phyloP scores from a whole-genome alignment of 2,888 invertebrate species.

The Rutpela maculata region DNA sequence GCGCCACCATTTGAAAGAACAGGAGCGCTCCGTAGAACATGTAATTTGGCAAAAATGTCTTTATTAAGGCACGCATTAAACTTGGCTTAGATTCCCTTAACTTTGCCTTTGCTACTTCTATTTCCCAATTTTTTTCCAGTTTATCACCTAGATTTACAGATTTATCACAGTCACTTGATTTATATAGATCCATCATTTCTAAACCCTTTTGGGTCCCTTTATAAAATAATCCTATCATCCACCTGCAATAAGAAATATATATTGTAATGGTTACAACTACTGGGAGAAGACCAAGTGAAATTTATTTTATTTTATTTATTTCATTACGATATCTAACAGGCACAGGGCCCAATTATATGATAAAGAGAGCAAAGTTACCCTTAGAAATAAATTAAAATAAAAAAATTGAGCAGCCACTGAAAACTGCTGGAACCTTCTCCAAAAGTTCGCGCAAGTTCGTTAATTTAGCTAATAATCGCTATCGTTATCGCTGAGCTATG shows the following conservation, averaged over 20 bases:
- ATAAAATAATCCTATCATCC: conserved; percentile 70
- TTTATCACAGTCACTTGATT: conserved; percentile 77
- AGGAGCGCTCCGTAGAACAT: conserved; percentile 54
- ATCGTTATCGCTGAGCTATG: no score
- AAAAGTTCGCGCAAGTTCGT: no score
- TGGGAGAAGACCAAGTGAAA: no score
- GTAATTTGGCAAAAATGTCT: conserved; percentile 56
- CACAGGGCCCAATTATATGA: no score
- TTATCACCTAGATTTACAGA: conserved; percentile 80
- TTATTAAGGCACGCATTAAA: conserved; percentile 53
- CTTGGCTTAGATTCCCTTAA: conserved; percentile 52
- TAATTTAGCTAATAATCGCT: no score
- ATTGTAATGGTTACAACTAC: no score
- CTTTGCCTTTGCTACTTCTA: conserved; percentile 54
- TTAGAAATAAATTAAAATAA: no score
- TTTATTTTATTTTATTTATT: no score
- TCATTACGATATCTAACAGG: no score
- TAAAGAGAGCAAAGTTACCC: no score
- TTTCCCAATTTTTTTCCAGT: conserved; percentile 76
- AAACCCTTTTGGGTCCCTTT: conserved; percentile 79
- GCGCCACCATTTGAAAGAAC: conserved; percentile 53
- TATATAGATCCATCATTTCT: conserved; percentile 80
- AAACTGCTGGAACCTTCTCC: no score
- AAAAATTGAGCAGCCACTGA: no score
- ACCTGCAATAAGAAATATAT: conserved; percentile 57